These are phyloP conservation scores for Cephus nigrinus DNA, from an alignment of 2,888 invertebrate species.

Conservation along the genomic window DNA sequence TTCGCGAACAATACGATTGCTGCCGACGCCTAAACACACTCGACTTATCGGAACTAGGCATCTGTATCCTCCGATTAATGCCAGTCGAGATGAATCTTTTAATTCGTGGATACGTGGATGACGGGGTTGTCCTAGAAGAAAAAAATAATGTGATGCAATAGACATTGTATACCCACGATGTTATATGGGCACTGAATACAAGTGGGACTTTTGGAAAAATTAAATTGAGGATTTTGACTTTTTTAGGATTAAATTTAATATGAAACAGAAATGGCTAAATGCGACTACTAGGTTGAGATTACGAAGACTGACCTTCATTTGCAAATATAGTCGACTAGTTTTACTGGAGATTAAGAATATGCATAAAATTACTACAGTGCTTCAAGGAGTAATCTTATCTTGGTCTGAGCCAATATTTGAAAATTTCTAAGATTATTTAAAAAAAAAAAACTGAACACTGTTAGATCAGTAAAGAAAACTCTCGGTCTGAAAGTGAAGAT, in stretches of 20 bases:
- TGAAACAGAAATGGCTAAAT: background rate
- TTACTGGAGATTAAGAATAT: background rate
- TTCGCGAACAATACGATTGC: background rate
- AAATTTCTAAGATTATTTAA: background rate
- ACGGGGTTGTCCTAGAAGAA: background rate
- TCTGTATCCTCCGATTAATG: background rate
- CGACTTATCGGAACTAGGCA: background rate
- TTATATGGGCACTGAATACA: background rate
- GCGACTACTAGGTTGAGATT: background rate
- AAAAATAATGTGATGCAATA: background rate
- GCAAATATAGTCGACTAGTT: background rate
- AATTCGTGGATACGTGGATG: slow-evolving; percentile 6
- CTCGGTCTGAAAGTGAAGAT: background rate
- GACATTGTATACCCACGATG: background rate
- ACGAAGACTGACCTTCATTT: background rate
- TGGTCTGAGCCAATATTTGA: background rate
- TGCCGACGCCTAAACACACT: background rate
- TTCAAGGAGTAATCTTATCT: background rate
- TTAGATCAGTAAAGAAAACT: background rate
- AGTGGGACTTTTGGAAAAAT: background rate
- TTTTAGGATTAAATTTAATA: background rate
- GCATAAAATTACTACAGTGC: background rate
- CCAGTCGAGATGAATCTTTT: slow-evolving; percentile 4
- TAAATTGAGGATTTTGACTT: background rate
- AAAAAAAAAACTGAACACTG: background rate